Evolutionary conservation across 2,888 invertebrate species (phyloP).

Genomic region (Drosophila stalkeri): DNA sequence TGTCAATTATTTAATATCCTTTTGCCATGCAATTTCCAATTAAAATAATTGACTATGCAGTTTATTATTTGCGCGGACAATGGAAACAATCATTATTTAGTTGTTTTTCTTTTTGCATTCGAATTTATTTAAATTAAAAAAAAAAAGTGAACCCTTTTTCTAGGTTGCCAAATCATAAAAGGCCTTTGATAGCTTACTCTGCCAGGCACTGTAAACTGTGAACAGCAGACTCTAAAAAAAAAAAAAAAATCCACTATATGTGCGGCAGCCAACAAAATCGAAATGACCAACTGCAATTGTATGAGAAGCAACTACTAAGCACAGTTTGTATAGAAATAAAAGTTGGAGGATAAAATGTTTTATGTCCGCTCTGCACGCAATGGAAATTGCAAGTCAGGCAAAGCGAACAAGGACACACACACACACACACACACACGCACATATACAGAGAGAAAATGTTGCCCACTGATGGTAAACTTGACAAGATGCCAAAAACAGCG

Average conservation of each 20-base stretch:
- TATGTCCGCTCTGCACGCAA: slow-evolving; percentile 50
- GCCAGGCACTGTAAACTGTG: background rate
- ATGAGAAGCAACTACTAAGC: slow-evolving; percentile 12
- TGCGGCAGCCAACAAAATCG: slow-evolving; percentile 7
- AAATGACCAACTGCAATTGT: slow-evolving; percentile 40
- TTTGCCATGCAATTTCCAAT: slow-evolving; percentile 1
- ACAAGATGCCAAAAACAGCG: slow-evolving; percentile 76
- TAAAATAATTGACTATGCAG: slow-evolving; percentile 7
- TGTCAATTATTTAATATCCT: slow-evolving; percentile 17
- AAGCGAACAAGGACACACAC: slow-evolving; percentile 12
- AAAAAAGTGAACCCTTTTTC: no score
- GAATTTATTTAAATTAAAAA: background rate
- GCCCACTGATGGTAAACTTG: slow-evolving; percentile 64
- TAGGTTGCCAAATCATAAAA: background rate
- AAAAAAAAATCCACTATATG: background rate
- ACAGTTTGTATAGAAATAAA: slow-evolving; percentile 25
- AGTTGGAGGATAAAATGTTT: slow-evolving; percentile 43
- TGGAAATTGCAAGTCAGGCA: slow-evolving; percentile 46
- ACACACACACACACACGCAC: slow-evolving; percentile 29
- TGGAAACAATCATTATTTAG: background rate
- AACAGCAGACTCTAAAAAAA: background rate
- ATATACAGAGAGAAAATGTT: slow-evolving; percentile 42
- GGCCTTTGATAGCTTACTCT: background rate
- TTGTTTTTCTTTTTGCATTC: background rate
- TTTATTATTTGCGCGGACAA: background rate